A percentile compares a stretch with the other conserved stretches of the same genome.
phyloP scores from a whole-genome alignment of 30 jellyfish, hydroid and myxozoan species.

The Pseudorhiza aurosa region DNA sequence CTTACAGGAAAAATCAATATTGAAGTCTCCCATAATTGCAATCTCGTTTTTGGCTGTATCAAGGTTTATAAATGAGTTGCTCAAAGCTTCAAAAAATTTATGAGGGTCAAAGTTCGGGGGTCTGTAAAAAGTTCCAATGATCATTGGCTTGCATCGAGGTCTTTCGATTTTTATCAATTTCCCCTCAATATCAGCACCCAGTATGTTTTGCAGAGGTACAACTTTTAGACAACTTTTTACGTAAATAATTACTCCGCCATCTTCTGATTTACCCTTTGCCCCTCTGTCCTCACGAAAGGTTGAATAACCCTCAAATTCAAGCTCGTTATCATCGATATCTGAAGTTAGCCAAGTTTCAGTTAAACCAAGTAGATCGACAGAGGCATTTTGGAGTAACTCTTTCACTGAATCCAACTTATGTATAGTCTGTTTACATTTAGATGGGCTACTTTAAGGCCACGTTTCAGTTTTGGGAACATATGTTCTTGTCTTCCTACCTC shows the following conservation, averaged over 20 bases:
- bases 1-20: slow-evolving; percentile 62
- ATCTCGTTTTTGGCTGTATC: slow-evolving; percentile 38
- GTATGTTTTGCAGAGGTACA: slow-evolving; percentile 62
- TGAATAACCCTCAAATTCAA: slow-evolving; percentile 44
- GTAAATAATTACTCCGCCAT: slow-evolving; percentile 53
- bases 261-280: slow-evolving; percentile 55
- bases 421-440: slow-evolving; percentile 44
- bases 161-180: slow-evolving; percentile 58
- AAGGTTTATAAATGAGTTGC: slow-evolving; percentile 54
- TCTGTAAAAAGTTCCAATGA: slow-evolving; percentile 64
- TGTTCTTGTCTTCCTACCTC: slow-evolving; percentile 51
- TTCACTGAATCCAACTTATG: slow-evolving; percentile 48
- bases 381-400: slow-evolving; percentile 45
- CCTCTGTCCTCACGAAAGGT: slow-evolving; percentile 69
- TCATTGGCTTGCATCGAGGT: slow-evolving; percentile 59
- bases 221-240: slow-evolving; percentile 38
- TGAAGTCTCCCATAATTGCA: slow-evolving; percentile 64
- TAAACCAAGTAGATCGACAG: slow-evolving; percentile 61
- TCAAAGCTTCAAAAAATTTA: slow-evolving; percentile 23
- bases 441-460: slow-evolving; percentile 62
- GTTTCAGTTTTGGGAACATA: slow-evolving; percentile 53
- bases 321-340: slow-evolving; percentile 60
- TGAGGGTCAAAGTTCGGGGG: slow-evolving; percentile 47
- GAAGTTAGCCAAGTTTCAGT: slow-evolving; percentile 61
- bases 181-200: slow-evolving; percentile 73